Conservation (phyloP, 1,140 invertebrate species). For the Lasaia peninsularis region DNA sequence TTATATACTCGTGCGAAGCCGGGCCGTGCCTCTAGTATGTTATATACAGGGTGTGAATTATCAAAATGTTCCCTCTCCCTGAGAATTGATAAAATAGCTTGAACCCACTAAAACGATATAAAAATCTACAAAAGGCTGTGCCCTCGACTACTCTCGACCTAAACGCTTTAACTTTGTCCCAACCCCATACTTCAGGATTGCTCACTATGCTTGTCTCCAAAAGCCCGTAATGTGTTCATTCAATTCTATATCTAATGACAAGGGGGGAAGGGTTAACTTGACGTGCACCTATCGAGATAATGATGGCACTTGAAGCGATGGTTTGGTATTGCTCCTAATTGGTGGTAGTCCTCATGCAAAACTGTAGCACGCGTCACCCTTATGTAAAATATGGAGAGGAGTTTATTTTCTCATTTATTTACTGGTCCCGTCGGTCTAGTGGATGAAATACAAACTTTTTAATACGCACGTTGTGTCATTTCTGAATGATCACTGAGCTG, state of each 20-base stretch:
- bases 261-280: conserved; percentile 45
- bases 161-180: conserved; percentile 76
- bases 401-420: background rate
- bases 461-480: too few species aligned
- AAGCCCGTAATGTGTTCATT: conserved; percentile 63
- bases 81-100: conserved; percentile 74
- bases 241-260: conserved; percentile 53
- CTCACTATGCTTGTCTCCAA: conserved; percentile 75
- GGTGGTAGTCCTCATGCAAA: conserved; percentile 66
- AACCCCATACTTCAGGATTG: conserved; percentile 69
- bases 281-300: conserved; percentile 52
- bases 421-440: background rate
- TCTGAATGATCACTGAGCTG: too few species aligned
- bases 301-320: conserved; percentile 71
- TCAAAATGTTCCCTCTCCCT: conserved; percentile 57
- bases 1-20: too few species aligned
- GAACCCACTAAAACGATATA: conserved; percentile 63
- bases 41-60: conserved; percentile 31
- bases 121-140: conserved; percentile 68
- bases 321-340: conserved; percentile 73
- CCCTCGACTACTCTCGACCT: conserved; percentile 63
- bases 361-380: conserved; percentile 71
- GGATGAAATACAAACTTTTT: background rate
- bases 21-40: too few species aligned
- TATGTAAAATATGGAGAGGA: conserved; percentile 41